phyloP scores from a whole-genome alignment of 2,888 invertebrate species.

The Ormyrus thymus region DNA sequence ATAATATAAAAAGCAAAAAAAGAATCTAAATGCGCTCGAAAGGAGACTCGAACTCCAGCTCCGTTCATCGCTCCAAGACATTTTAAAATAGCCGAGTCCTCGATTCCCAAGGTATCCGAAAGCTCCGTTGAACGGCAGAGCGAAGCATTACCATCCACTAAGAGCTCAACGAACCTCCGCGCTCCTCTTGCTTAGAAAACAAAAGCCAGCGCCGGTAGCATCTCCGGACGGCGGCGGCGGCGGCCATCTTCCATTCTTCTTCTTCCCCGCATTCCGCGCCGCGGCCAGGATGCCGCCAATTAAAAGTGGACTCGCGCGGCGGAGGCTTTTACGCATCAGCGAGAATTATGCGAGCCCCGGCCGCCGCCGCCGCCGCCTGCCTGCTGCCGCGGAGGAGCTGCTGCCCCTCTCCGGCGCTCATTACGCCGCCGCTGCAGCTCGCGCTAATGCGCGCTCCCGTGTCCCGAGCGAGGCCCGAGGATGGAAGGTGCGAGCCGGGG shows the following conservation, averaged over 20 bases:
- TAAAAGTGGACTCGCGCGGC: slow-evolving; percentile 40
- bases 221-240: slow-evolving; percentile 6
- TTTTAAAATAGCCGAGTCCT: background rate
- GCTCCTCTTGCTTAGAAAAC: background rate
- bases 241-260: slow-evolving; percentile 7
- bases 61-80: background rate
- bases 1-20: too few species aligned
- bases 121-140: background rate
- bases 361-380: background rate
- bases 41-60: background rate
- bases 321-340: slow-evolving; percentile 37
- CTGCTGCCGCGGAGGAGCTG: background rate
- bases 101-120: too few species aligned
- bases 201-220: slow-evolving; percentile 24
- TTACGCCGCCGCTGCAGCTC: slow-evolving; percentile 8
- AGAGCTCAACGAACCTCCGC: too few species aligned
- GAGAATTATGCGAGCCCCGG: slow-evolving; percentile 24
- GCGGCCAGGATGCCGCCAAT: slow-evolving; percentile 41
- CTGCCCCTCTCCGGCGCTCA: slow-evolving; percentile 19
- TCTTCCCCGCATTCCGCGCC: slow-evolving; percentile 34
- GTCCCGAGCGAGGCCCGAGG: too few species aligned
- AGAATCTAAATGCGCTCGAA: too few species aligned
- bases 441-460: background rate
- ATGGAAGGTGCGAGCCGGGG: too few species aligned
- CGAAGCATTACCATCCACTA: too few species aligned